These are phyloP conservation scores for Porphyrio hochstetteri DNA, from an alignment of 2,113 vertebrate genomes.

Conservation along the genomic window DNA sequence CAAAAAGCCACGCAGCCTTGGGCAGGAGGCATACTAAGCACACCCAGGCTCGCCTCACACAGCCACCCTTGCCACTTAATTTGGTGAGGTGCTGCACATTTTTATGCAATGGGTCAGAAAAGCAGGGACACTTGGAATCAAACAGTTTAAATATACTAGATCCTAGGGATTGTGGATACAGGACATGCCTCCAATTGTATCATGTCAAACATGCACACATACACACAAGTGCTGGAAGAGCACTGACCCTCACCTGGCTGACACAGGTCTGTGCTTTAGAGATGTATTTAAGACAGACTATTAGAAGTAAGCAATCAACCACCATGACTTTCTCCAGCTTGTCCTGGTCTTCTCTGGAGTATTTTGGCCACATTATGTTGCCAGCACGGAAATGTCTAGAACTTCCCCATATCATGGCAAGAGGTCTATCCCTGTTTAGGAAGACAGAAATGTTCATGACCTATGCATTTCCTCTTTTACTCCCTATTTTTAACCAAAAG, in stretches of 20 bases:
- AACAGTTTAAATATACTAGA: background rate
- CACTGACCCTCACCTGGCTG: background rate
- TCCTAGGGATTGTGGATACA: rapidly evolving
- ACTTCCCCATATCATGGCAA: background rate
- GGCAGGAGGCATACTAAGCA: background rate
- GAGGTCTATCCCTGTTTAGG: background rate
- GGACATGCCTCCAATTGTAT: background rate
- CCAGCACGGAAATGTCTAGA: background rate
- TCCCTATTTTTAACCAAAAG: background rate
- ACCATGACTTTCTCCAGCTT: background rate
- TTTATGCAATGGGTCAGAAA: background rate
- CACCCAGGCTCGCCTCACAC: background rate
- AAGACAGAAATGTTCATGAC: background rate
- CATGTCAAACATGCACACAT: rapidly evolving
- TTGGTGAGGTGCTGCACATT: background rate
- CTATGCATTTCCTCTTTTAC: background rate
- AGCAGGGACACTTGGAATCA: background rate
- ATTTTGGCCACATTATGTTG: background rate
- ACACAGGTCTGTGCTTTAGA: background rate
- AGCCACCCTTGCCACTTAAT: background rate
- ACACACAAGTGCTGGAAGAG: background rate
- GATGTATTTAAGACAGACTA: background rate
- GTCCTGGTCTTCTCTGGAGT: background rate
- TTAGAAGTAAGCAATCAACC: background rate
- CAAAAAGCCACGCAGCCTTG: background rate